Evolutionary conservation across 2,797 vertebrate species (phyloP).

Genomic region (Enteromius thamalakanensis): DNA sequence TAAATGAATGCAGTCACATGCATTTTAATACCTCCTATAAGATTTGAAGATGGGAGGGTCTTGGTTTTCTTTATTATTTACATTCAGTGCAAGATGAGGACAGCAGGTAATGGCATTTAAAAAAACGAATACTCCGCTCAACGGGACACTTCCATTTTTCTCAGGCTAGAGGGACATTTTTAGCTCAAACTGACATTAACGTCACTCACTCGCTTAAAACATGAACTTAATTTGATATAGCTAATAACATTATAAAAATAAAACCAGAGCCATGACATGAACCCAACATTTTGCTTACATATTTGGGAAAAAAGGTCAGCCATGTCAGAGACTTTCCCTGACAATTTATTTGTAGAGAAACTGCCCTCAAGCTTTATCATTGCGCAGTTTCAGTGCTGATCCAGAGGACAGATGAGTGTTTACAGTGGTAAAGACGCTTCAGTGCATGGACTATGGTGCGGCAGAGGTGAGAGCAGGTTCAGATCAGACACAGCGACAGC

Average conservation of each 20-base stretch:
- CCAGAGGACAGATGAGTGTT: background rate
- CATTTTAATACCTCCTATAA: background rate
- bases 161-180: background rate
- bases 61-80: slow-evolving; percentile 46
- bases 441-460: slow-evolving; percentile 74
- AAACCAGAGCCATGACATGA: background rate
- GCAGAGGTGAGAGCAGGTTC: slow-evolving; percentile 50
- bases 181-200: background rate
- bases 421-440: slow-evolving; percentile 61
- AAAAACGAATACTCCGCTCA: slow-evolving; percentile 31
- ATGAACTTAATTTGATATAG: slow-evolving; percentile 1
- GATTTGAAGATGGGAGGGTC: slow-evolving; percentile 48
- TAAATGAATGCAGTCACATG: background rate
- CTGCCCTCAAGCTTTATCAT: slow-evolving; percentile 25
- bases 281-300: slow-evolving; percentile 19
- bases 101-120: slow-evolving; percentile 49
- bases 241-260: slow-evolving; percentile 9
- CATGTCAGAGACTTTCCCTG: slow-evolving; percentile 8
- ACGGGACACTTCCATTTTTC: slow-evolving; percentile 1
- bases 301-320: background rate
- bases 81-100: slow-evolving; percentile 57
- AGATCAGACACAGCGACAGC: slow-evolving; percentile 39
- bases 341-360: background rate
- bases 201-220: background rate
- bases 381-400: slow-evolving; percentile 7